Evolutionary conservation across 1,140 invertebrate species (phyloP), one percentile per base, ranked within the genome.

Genomic region (Mamestra configurata): DNA sequence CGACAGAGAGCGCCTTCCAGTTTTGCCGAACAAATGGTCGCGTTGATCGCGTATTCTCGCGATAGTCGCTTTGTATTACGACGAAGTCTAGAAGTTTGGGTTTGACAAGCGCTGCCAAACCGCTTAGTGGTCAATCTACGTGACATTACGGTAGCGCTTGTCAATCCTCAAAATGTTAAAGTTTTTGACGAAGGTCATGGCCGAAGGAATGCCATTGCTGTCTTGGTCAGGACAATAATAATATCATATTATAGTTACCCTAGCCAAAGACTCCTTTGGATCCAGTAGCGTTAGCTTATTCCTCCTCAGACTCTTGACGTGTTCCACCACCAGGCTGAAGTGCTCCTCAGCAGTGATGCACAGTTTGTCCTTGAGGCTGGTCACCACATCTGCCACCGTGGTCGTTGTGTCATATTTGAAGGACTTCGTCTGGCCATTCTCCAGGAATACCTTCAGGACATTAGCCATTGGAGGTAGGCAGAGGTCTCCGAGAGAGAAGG

Each of bases 391-490:
- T 82, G 97, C 96, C 0, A 99, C 98, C 3, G 97, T 98, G 15
- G 98, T 99, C 64, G 96, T 98, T 27, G 97, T 96, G 94, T 99
- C 98, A 90, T 99, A 99, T 91, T 99, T 99, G 93, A 99, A 99
- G n/a, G 98, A 98, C 93, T 99, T 99, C 4, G 98, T 99, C 94
- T 99, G 98, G 3, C 98, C 98, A 91, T 99, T 99, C 94, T 99
- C 98, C 27, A 99, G 95, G 90, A 98, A 99, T 43, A 98, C 98
- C 95, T 99, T 98, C 27, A 99, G 96, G 10, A 99, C 98, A 94
- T 98, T 99, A 11, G 98, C 98, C 97, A 99, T 98, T 37, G 98
- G 97, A 15, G 98, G 97, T 43, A 98, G 96, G 87, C 97, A 97
- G 55, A 97, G 96, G 85, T 98, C 98, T 51, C 97, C 97, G 49